Evolutionary conservation across 1,140 invertebrate species (phyloP).

Genomic region (Drosophila bocqueti): DNA sequence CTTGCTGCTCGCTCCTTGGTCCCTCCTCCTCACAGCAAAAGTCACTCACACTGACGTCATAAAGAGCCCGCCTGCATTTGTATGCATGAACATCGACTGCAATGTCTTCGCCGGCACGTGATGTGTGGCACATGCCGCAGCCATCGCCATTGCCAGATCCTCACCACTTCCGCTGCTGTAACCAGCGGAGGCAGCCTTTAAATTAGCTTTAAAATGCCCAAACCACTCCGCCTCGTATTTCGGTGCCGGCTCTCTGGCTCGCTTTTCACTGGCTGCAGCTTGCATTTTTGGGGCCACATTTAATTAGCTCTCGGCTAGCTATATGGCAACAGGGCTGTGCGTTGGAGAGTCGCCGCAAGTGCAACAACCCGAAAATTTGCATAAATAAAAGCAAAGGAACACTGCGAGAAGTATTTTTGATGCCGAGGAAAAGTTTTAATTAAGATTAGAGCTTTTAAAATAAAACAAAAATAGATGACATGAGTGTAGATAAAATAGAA

Average conservation of each 20-base stretch:
- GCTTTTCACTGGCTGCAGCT: constrained; percentile 63
- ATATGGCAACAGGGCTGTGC: constrained; percentile 3
- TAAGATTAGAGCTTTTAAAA: not conserved
- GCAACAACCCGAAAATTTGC: constrained; percentile 77
- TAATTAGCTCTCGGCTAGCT: constrained; percentile 64
- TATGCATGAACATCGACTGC: constrained; percentile 71
- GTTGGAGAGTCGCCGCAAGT: constrained; percentile 66
- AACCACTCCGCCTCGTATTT: constrained; percentile 42
- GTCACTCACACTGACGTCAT: constrained; percentile 75
- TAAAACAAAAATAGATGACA: not conserved
- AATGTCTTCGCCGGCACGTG: constrained; percentile 79
- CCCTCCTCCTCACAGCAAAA: constrained; percentile 40
- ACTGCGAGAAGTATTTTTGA: constrained; percentile 3
- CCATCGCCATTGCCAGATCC: not conserved
- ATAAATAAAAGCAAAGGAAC: constrained; percentile 52
- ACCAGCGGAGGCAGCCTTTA: constrained; percentile 44
- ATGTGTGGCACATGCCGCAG: constrained; percentile 75
- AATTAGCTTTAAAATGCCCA: constrained; percentile 72
- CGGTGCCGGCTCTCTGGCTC: constrained; percentile 34
- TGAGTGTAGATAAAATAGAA: too few relatives aligned
- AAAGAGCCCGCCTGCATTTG: constrained; percentile 73
- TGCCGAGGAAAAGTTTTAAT: rapidly evolving
- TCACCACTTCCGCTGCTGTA: not conserved
- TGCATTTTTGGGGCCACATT: constrained; percentile 62
- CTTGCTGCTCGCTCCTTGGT: not conserved